Evolutionary conservation across 2,113 vertebrate genomes (phyloP).

Genomic region (Larimichthys crocea): DNA sequence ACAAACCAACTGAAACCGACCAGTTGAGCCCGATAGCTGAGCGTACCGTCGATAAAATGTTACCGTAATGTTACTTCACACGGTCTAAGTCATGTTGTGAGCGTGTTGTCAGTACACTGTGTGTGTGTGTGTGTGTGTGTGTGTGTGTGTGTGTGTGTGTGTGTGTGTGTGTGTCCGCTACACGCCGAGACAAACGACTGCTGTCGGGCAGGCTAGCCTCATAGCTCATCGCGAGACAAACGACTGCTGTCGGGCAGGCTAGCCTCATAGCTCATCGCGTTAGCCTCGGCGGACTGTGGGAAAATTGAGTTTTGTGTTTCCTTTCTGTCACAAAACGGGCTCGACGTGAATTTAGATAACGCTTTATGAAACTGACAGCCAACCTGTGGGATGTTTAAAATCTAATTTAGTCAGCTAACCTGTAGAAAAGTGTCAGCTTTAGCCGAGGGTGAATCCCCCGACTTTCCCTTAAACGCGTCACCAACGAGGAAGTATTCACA

Average conservation of each 20-base stretch:
- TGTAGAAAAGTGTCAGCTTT: not conserved
- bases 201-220: not conserved
- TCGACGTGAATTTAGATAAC: no score
- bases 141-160: rapidly evolving
- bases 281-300: not conserved
- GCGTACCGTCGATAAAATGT: not conserved
- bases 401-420: not conserved
- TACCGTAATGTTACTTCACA: not conserved
- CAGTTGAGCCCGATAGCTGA: not conserved
- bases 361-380: not conserved
- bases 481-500: not conserved
- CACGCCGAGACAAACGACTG: not conserved
- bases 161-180: not conserved
- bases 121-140: not conserved
- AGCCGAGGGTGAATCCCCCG: not conserved
- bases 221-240: not conserved
- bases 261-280: not conserved
- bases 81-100: not conserved
- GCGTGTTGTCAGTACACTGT: not conserved
- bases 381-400: not conserved
- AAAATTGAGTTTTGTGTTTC: no score
- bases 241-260: not conserved
- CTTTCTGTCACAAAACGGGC: no score
- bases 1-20: conserved; percentile 5
- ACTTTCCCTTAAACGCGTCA: not conserved